A percentile compares a stretch with the other conserved stretches of the same genome.
Evolutionary conservation across 2,113 vertebrate species (phyloP).

Genomic region (Nipponia nippon): DNA sequence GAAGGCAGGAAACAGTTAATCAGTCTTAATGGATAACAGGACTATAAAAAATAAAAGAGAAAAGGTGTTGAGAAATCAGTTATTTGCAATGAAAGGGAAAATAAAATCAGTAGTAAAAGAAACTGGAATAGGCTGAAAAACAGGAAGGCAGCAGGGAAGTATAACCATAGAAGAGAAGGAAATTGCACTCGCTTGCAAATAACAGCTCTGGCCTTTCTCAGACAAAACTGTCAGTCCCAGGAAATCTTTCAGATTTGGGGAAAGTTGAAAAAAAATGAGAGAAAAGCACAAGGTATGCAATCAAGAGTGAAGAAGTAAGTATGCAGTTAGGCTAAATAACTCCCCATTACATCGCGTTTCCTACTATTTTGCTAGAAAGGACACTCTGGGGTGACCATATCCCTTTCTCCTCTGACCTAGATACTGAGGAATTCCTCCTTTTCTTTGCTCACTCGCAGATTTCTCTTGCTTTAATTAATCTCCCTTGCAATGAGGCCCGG

Average conservation of each 20-base stretch:
- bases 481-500: background rate
- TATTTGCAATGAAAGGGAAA: background rate
- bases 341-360: background rate
- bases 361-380: background rate
- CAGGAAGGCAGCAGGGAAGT: background rate
- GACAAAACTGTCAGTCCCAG: background rate
- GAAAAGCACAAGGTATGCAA: background rate
- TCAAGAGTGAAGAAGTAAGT: background rate
- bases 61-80: background rate
- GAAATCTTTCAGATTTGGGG: background rate
- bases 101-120: background rate
- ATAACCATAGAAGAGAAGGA: background rate
- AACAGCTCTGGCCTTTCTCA: background rate
- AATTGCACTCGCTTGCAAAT: background rate
- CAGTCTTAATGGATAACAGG: background rate
- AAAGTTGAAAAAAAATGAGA: background rate
- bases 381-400: background rate
- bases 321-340: background rate
- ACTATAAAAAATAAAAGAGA: background rate
- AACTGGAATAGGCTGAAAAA: background rate
- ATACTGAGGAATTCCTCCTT: background rate
- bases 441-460: background rate
- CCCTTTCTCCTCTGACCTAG: background rate
- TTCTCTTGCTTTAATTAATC: background rate
- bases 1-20: constrained; percentile 11